Conservation (phyloP, 2,113 vertebrate genomes). For the Hemichromis elongatus region DNA sequence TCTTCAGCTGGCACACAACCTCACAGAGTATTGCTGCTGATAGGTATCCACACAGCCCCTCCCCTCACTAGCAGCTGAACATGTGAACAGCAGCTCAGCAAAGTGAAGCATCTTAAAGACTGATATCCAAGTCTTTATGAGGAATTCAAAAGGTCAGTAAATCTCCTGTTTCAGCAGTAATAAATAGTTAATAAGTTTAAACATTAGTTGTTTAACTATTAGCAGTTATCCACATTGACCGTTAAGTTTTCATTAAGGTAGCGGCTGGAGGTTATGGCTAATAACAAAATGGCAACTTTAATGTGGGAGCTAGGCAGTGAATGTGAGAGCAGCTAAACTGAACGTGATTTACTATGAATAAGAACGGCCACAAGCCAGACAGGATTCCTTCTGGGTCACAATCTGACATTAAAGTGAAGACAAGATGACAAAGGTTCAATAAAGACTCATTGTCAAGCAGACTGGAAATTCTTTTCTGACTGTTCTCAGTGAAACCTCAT, state of each 20-base stretch:
- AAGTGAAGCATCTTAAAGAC: neutral
- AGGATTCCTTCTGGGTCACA: neutral
- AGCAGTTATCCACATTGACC: neutral
- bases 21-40: neutral
- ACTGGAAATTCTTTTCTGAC: neutral
- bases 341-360: neutral
- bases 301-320: neutral
- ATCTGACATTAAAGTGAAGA: neutral
- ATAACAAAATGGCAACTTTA: neutral
- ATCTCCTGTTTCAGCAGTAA: neutral
- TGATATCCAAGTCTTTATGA: neutral
- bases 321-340: neutral
- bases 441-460: neutral
- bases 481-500: neutral
- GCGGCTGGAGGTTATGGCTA: neutral
- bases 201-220: neutral
- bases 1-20: neutral
- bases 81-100: neutral
- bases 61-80: neutral
- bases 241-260: neutral
- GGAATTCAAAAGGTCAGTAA: neutral
- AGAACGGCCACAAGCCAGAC: neutral
- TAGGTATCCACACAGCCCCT: neutral
- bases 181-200: neutral
- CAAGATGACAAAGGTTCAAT: neutral